Percentiles rank a stretch among this genome's conserved stretches.
These are phyloP conservation scores for Cephalophus harveyi DNA, from an alignment of 2,113 vertebrate genomes.

Conservation along the genomic window DNA sequence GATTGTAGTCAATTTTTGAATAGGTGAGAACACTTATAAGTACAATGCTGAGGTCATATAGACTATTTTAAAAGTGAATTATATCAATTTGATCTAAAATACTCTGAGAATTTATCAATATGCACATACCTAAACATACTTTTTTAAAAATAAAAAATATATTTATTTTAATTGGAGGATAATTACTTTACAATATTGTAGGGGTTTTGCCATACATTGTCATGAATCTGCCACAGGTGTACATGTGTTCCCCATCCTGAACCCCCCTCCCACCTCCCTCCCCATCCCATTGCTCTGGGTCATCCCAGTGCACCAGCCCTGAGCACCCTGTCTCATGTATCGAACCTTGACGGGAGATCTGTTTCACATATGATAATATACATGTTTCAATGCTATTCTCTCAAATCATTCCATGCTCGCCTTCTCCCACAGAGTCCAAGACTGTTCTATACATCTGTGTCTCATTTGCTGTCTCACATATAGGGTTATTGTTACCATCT, in stretches of 20 bases:
- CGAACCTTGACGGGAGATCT: not conserved
- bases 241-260: not conserved
- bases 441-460: not conserved
- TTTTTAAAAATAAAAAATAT: not conserved
- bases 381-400: not conserved
- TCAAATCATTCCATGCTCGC: not conserved
- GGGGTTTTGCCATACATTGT: not conserved
- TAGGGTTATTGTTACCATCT: not conserved
- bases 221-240: not conserved
- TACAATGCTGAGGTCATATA: not conserved
- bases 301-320: not conserved
- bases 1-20: not conserved
- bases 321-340: not conserved
- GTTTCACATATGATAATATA: not conserved
- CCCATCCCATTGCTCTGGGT: not conserved
- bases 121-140: not conserved
- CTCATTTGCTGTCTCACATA: not conserved
- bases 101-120: not conserved
- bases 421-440: not conserved
- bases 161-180: not conserved
- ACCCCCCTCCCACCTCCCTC: not conserved
- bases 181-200: not conserved
- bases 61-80: not conserved
- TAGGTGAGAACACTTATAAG: not conserved
- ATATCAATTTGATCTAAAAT: not conserved